Evolutionary conservation across 1,140 invertebrate genomes (phyloP), one percentile per base, ranked within the genome.

Genomic region (Heterodera schachtii): DNA sequence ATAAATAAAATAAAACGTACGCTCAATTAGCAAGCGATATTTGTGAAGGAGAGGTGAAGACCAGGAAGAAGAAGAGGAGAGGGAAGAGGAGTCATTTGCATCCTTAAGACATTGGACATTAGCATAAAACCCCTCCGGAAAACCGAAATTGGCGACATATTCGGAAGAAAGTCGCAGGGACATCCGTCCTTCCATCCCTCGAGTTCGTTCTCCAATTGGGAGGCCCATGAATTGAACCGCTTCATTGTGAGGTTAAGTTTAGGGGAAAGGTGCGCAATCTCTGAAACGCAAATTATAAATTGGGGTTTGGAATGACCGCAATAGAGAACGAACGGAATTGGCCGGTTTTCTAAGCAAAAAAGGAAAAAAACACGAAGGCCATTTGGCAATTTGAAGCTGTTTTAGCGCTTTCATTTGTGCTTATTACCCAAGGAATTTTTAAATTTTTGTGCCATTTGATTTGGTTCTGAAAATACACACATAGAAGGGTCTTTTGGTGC

Each of bases 21-120:
- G 94, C 85, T 98, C 95, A 64, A 98, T 90, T 7, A 99, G 91
- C 85, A 94, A 94, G 86, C 95, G 93, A 91, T 98, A 98, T 91
- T 98, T 98, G 85, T 95, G 93, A 84, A 96, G 94, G 31, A 95
- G 93, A 57, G 95, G 94, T 1, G 94, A 94, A 47, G 46, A 13
- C 47, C 60, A 70, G 64, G 49, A 31, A 9, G 64, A 46, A 43
- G 44, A 78, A 9, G 21, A 41, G 46, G 7, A 19, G 44, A 47
- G 43, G 43, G 69, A 46, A 16, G 69, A 11, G 13, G 69, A 11
- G 13, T 43, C 21, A 31, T 16, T 31, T 13, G 13, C 21, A 44
- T 41, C 60, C 21, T 11, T 19, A 21, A 79, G 11, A 16, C 31
- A 74, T 52, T 21, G 47, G 57, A 31, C 31, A 31, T 31, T 31